Evolutionary conservation across 2,888 invertebrate species (phyloP).

Genomic region (Mythimna lalbum): DNA sequence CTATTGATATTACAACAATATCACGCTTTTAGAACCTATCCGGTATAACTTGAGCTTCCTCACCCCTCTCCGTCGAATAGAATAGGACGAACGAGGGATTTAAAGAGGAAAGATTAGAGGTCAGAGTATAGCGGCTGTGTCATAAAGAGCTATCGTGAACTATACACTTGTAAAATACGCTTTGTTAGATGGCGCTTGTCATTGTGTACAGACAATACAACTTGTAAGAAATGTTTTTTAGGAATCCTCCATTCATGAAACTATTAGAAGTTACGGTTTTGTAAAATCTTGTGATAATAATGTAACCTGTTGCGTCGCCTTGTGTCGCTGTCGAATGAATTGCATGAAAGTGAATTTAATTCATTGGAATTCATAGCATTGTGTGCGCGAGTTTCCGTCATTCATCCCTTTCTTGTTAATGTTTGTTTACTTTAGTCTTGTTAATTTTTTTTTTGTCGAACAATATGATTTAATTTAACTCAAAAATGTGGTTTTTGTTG

Average conservation of each 20-base stretch:
- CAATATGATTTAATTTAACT: no score
- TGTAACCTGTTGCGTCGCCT: conserved; percentile 81
- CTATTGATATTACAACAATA: conserved; percentile 89
- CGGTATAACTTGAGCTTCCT: conserved; percentile 74
- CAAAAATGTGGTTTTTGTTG: no score
- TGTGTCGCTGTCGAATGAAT: conserved; percentile 68
- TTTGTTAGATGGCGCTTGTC: conserved; percentile 88
- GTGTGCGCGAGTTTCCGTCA: conserved; percentile 36
- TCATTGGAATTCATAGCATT: conserved; percentile 65
- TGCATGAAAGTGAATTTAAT: conserved; percentile 75
- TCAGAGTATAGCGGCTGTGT: conserved; percentile 82
- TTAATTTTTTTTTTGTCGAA: conserved; percentile 2
- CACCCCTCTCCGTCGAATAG: conserved; percentile 67
- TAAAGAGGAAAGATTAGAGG: conserved; percentile 75
- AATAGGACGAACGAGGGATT: conserved; percentile 66
- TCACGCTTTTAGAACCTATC: conserved; percentile 88
- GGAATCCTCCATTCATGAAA: conserved; percentile 88
- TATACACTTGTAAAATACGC: conserved; percentile 89
- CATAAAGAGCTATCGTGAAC: conserved; percentile 89
- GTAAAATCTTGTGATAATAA: conserved; percentile 83
- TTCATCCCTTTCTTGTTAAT: conserved; percentile 37
- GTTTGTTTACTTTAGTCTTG: conserved; percentile 9
- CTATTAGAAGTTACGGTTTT: conserved; percentile 85
- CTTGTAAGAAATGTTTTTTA: conserved; percentile 90
- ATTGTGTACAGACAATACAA: conserved; percentile 89